Percentiles rank a stretch among this genome's conserved stretches.
These are phyloP conservation scores for Epizoanthus scotinus DNA, from an alignment of 92 coral and sea anemone species.

Conservation along the genomic window DNA sequence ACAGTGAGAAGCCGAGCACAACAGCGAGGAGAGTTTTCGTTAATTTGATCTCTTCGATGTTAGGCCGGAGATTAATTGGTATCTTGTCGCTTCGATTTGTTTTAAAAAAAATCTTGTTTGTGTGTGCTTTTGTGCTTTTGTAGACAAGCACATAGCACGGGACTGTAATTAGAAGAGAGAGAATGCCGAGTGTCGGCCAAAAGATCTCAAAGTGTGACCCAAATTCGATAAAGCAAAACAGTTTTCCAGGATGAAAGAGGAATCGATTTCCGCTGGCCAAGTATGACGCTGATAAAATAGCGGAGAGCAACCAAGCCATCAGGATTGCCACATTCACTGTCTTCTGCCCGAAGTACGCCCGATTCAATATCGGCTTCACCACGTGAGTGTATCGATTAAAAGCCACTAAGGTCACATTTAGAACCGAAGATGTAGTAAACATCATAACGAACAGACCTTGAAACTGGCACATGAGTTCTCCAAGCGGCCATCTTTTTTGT, in stretches of 20 bases:
- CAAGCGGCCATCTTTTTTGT: conserved; percentile 55
- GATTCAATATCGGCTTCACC: conserved; percentile 64
- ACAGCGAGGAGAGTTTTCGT: conserved; percentile 65
- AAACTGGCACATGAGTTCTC: conserved; percentile 56
- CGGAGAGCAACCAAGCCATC: conserved; percentile 52
- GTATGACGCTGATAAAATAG: conserved; percentile 1
- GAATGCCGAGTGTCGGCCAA: conserved; percentile 13
- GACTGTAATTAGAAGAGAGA: neutral
- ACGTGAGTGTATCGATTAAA: conserved; percentile 71
- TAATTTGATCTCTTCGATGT: conserved; percentile 59
- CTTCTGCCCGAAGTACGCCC: conserved; percentile 50
- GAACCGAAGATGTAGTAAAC: conserved; percentile 57
- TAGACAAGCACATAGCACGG: conserved; percentile 20
- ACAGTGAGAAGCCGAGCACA: conserved; percentile 64
- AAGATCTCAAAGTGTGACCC: conserved; percentile 25
- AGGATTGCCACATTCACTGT: conserved; percentile 40
- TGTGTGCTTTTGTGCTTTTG: neutral
- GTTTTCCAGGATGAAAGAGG: conserved; percentile 66
- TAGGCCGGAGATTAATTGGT: neutral
- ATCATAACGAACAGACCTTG: conserved; percentile 62
- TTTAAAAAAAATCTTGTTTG: neutral
- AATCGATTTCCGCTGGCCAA: conserved; percentile 50
- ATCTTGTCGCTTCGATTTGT: neutral
- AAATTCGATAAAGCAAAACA: conserved; percentile 62
- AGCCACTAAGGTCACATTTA: conserved; percentile 69